phyloP scores from a whole-genome alignment of 1,140 invertebrate genomes.

The Drosophila nebulosa region DNA sequence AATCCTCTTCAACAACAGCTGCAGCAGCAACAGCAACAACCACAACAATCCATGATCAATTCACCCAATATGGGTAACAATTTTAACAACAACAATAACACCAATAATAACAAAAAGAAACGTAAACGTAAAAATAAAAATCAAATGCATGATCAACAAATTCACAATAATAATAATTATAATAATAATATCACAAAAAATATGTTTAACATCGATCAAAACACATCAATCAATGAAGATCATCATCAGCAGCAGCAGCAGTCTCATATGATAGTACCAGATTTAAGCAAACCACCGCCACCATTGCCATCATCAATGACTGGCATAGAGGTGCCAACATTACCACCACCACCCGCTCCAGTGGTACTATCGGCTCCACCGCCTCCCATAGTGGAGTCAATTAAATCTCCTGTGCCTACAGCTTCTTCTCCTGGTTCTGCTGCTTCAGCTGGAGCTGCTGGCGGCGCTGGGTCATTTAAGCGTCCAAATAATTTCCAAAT shows the following conservation, averaged over 20 bases:
- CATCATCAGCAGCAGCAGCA: constrained; percentile 31
- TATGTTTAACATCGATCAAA: not conserved
- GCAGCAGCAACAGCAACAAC: constrained; percentile 71
- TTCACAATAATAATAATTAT: constrained; percentile 24
- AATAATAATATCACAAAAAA: constrained; percentile 13
- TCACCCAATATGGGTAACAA: constrained; percentile 28
- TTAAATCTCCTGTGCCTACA: not conserved
- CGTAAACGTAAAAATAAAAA: constrained; percentile 87
- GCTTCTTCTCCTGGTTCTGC: constrained; percentile 11
- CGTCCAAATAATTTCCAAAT: constrained; percentile 79
- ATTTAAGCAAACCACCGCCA: constrained; percentile 65
- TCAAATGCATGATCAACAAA: constrained; percentile 54
- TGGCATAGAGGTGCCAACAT: constrained; percentile 3
- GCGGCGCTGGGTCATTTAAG: constrained; percentile 28
- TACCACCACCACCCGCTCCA: not conserved
- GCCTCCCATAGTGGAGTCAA: constrained; percentile 8
- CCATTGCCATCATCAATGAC: constrained; percentile 44
- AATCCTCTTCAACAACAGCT: constrained; percentile 74
- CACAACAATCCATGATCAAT: constrained; percentile 31
- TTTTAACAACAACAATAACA: constrained; percentile 58
- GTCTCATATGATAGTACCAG: constrained; percentile 46
- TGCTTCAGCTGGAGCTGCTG: not conserved
- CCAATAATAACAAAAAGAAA: constrained; percentile 85
- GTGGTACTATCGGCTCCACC: not conserved
- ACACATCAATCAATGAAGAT: constrained; percentile 18